A percentile compares a stretch with the other conserved stretches of the same genome.
Conservation (phyloP, 2,888 invertebrate species). For the Rotaria socialis region DNA sequence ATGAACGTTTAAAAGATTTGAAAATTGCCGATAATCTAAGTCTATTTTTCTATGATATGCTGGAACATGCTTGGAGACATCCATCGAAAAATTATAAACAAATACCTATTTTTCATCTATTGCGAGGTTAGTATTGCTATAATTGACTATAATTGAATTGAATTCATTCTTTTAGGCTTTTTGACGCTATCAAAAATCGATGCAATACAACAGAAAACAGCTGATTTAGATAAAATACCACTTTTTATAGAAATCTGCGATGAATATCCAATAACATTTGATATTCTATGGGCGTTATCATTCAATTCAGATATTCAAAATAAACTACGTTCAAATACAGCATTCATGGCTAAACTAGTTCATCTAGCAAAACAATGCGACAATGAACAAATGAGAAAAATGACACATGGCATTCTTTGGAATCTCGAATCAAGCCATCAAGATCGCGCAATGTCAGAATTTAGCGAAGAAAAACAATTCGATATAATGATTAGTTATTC, state of each 20-base stretch:
- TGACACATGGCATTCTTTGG: slow-evolving; percentile 23
- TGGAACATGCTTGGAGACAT: background rate
- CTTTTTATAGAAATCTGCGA: background rate
- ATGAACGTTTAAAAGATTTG: slow-evolving; percentile 14
- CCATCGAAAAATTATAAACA: background rate
- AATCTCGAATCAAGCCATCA: slow-evolving; percentile 12
- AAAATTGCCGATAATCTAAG: background rate
- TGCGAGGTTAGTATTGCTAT: background rate
- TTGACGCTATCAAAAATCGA: background rate
- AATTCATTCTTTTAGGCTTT: background rate
- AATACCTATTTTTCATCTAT: background rate
- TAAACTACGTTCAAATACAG: background rate
- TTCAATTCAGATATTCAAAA: slow-evolving; percentile 29
- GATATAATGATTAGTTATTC: slow-evolving; percentile 39
- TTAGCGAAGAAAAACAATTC: background rate
- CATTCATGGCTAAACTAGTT: background rate
- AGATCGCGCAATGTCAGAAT: background rate
- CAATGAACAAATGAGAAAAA: background rate
- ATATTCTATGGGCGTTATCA: slow-evolving; percentile 3
- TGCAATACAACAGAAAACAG: background rate
- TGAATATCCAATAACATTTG: background rate
- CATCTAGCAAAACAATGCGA: background rate
- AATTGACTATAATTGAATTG: too few relatives aligned
- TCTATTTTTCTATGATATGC: background rate
- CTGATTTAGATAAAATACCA: background rate